Evolutionary conservation across 2,797 vertebrate species (phyloP).

Genomic region (Micropoecilia bifurca): DNA sequence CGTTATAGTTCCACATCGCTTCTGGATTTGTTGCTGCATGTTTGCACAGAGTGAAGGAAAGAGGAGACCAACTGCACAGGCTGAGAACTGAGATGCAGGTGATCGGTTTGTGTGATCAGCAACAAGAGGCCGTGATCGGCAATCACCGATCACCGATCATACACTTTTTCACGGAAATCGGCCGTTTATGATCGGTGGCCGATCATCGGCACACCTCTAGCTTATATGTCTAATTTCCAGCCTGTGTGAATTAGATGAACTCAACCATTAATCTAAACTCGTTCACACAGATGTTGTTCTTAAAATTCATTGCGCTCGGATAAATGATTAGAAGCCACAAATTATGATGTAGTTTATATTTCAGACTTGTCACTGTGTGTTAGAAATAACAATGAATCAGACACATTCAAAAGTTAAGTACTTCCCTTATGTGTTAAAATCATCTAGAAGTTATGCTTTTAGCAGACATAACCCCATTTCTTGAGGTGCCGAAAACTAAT

Average conservation of each 20-base stretch:
- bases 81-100: too few species aligned
- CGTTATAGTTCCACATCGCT: too few species aligned
- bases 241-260: neutral
- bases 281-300: neutral
- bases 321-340: neutral
- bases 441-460: slow-evolving; percentile 21
- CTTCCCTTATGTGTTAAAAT: slow-evolving; percentile 19
- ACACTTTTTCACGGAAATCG: too few species aligned
- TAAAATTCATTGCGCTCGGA: neutral
- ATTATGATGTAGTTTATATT: neutral
- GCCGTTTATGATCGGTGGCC: too few species aligned
- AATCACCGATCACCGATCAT: too few species aligned
- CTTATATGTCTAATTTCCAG: neutral
- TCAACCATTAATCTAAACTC: neutral
- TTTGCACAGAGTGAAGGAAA: too few species aligned
- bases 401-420: slow-evolving; percentile 14
- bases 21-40: too few species aligned
- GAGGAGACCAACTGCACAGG: too few species aligned
- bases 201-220: neutral
- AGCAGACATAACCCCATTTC: too few species aligned
- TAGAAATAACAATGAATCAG: neutral
- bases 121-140: too few species aligned
- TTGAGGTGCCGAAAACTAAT: neutral
- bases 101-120: too few species aligned
- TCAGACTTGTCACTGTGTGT: neutral